A percentile compares a stretch with the other conserved stretches of the same genome.
These are phyloP conservation scores for Aurelia aurita DNA, from an alignment of 30 jellyfish, hydroid and myxozoan genomes.

Conservation along the genomic window DNA sequence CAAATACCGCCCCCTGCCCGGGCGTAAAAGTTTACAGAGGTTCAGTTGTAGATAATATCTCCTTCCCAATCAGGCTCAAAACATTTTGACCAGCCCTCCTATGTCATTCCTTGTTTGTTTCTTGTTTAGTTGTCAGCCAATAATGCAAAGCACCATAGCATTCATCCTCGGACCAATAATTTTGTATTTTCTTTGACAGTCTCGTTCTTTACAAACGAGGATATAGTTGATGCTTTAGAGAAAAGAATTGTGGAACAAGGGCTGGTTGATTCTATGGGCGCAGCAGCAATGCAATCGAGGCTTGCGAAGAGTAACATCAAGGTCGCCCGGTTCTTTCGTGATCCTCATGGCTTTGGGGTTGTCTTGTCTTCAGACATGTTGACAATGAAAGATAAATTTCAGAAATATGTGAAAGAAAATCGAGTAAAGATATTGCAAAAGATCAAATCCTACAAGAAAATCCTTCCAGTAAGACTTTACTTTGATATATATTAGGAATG, in stretches of 20 bases:
- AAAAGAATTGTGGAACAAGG: slow-evolving; percentile 59
- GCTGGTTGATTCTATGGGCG: slow-evolving; percentile 60
- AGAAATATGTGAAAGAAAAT: slow-evolving; percentile 36
- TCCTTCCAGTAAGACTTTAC: background rate
- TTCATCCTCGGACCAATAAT: no score
- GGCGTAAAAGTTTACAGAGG: no score
- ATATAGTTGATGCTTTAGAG: slow-evolving; percentile 53
- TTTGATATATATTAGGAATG: no score
- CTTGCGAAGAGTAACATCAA: slow-evolving; percentile 38
- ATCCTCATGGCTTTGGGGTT: slow-evolving; percentile 71
- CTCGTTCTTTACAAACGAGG: background rate
- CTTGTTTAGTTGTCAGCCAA: no score
- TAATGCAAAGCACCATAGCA: no score
- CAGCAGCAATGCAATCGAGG: slow-evolving; percentile 35
- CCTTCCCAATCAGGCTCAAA: no score
- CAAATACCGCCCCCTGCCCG: no score
- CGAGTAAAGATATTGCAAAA: background rate
- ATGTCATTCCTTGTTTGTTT: no score
- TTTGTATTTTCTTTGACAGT: background rate
- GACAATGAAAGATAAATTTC: slow-evolving; percentile 35
- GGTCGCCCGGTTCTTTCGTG: slow-evolving; percentile 49
- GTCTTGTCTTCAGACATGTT: slow-evolving; percentile 57
- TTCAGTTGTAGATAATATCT: no score
- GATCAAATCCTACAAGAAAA: slow-evolving; percentile 3
- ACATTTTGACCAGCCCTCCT: no score